phyloP scores from a whole-genome alignment of 2,888 invertebrate genomes.

The Cephus pygmeus region DNA sequence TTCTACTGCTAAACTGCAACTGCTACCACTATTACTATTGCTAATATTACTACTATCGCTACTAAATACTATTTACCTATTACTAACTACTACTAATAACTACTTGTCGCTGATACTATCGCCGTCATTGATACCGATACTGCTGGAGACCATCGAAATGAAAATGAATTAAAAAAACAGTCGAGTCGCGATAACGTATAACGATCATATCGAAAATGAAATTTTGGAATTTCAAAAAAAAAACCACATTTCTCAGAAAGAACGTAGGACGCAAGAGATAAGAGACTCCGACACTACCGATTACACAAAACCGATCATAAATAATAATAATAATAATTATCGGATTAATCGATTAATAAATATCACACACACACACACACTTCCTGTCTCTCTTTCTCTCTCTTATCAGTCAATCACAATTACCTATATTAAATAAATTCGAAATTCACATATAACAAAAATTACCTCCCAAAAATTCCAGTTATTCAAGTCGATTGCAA shows the following conservation, averaged over 20 bases:
- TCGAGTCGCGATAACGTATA: constrained; percentile 25
- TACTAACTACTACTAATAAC: neutral
- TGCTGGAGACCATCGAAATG: neutral
- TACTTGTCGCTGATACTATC: neutral
- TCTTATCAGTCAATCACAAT: neutral
- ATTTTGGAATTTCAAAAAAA: constrained; percentile 2
- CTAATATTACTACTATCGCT: neutral
- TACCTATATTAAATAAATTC: neutral
- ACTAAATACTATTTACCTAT: neutral
- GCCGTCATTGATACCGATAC: neutral
- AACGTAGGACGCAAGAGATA: constrained; percentile 14
- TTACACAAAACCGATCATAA: neutral
- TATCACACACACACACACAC: neutral
- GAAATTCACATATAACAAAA: neutral
- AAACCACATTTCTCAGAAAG: constrained; percentile 10
- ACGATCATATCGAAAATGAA: constrained; percentile 25
- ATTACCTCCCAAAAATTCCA: neutral
- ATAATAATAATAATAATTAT: neutral
- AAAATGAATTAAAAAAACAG: neutral
- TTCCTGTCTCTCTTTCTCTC: neutral
- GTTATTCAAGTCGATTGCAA: neutral
- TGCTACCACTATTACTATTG: neutral
- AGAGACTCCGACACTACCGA: constrained; percentile 8
- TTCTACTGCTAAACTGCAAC: neutral
- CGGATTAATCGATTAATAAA: neutral